These are phyloP conservation scores for Bubo scandiacus DNA, from an alignment of 2,113 vertebrate genomes.

Conservation along the genomic window DNA sequence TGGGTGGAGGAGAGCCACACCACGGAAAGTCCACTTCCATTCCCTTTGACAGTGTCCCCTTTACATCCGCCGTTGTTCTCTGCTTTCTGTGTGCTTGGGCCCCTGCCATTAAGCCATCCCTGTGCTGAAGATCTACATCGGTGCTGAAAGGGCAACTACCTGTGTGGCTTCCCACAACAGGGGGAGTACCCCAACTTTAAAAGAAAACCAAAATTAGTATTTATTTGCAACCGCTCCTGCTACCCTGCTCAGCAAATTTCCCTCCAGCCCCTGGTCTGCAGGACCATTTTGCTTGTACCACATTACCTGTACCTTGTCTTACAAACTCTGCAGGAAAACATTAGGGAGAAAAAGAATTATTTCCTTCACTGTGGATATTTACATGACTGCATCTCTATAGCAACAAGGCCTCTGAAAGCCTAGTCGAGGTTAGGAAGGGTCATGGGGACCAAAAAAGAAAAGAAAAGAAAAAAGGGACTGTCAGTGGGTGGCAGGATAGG, in stretches of 20 bases:
- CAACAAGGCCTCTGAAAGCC: neutral
- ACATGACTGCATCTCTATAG: neutral
- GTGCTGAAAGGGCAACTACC: slow-evolving; percentile 17
- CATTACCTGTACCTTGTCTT: neutral
- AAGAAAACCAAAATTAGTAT: neutral
- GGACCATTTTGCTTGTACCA: neutral
- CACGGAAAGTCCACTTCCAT: neutral
- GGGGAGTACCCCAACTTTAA: neutral
- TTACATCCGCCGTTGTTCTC: neutral
- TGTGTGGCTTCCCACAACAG: neutral
- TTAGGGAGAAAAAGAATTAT: neutral
- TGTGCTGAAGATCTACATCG: neutral
- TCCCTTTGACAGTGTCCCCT: slow-evolving; percentile 44
- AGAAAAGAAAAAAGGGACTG: neutral
- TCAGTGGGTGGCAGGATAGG: neutral
- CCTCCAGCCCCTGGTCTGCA: neutral
- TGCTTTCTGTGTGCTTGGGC: neutral
- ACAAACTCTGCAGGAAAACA: neutral
- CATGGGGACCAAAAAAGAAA: neutral
- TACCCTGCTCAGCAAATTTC: neutral
- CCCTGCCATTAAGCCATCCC: neutral
- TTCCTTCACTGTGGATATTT: neutral
- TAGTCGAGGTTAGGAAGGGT: neutral
- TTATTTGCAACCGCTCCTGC: neutral
- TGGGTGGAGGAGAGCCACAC: neutral